Evolutionary conservation across 1,140 invertebrate genomes (phyloP).

Genomic region (Theocolax elegans): DNA sequence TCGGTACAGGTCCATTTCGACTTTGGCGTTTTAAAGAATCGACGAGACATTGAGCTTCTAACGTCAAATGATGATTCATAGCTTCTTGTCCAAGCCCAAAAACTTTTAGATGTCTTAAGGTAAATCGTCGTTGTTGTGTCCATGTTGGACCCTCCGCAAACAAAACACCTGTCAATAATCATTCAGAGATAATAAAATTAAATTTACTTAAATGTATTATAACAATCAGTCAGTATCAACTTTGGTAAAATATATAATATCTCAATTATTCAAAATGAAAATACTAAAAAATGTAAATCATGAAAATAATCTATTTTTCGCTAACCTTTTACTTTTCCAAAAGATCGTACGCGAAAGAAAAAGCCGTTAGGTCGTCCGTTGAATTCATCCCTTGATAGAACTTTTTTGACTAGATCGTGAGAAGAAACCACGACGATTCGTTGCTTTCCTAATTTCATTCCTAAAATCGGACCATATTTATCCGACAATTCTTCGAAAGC

Average conservation of each 20-base stretch:
- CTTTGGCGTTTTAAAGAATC: slow-evolving; percentile 52
- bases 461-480: slow-evolving; percentile 64
- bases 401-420: slow-evolving; percentile 71
- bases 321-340: slow-evolving; percentile 73
- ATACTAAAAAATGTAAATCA: not conserved
- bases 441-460: slow-evolving; percentile 70
- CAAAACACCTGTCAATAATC: slow-evolving; percentile 70
- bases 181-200: too few relatives aligned
- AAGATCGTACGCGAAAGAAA: slow-evolving; percentile 73
- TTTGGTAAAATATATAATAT: too few relatives aligned
- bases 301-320: not conserved
- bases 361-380: slow-evolving; percentile 78
- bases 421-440: slow-evolving; percentile 74
- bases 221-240: too few relatives aligned
- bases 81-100: slow-evolving; percentile 73
- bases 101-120: slow-evolving; percentile 70
- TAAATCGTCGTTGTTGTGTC: slow-evolving; percentile 71
- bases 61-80: slow-evolving; percentile 71
- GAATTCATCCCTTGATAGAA: slow-evolving; percentile 73
- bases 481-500: slow-evolving; percentile 55
- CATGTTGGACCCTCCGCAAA: slow-evolving; percentile 74
- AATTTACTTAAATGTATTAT: too few relatives aligned
- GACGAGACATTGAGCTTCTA: slow-evolving; percentile 71
- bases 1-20: slow-evolving; percentile 57
- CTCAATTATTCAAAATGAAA: too few relatives aligned